These are phyloP conservation scores for Geophilus truncorum DNA, from an alignment of 2,888 invertebrate species.

Conservation along the genomic window DNA sequence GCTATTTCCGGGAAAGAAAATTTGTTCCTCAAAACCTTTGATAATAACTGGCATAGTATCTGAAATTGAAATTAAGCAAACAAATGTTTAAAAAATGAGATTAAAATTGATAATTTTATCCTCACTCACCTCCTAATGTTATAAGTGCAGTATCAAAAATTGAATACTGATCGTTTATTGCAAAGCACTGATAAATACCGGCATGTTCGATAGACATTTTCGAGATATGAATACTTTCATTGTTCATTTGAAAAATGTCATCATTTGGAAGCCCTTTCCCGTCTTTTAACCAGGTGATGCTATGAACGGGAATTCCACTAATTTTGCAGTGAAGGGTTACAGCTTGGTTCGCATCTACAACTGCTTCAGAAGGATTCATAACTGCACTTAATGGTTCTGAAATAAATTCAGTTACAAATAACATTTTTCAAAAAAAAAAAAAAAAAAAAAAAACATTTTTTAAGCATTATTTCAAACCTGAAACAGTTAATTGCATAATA, in stretches of 20 bases:
- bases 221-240: not conserved
- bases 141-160: not conserved
- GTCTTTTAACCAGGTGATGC: slow-evolving; percentile 21
- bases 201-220: slow-evolving; percentile 3
- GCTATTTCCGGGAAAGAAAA: not conserved
- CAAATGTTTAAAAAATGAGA: not conserved
- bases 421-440: too few relatives aligned
- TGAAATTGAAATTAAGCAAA: not conserved
- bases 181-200: slow-evolving; percentile 19
- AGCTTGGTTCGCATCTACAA: not conserved
- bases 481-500: not conserved
- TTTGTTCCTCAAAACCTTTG: not conserved
- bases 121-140: not conserved
- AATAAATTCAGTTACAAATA: too few relatives aligned
- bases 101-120: not conserved
- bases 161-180: not conserved
- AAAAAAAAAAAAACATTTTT: not conserved
- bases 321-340: not conserved
- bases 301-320: not conserved
- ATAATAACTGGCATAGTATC: not conserved
- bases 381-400: not conserved
- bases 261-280: not conserved
- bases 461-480: not conserved
- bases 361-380: not conserved
- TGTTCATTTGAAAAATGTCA: not conserved